phyloP scores from a whole-genome alignment of 2,888 invertebrate species.

The Tanypteryx hageni region DNA sequence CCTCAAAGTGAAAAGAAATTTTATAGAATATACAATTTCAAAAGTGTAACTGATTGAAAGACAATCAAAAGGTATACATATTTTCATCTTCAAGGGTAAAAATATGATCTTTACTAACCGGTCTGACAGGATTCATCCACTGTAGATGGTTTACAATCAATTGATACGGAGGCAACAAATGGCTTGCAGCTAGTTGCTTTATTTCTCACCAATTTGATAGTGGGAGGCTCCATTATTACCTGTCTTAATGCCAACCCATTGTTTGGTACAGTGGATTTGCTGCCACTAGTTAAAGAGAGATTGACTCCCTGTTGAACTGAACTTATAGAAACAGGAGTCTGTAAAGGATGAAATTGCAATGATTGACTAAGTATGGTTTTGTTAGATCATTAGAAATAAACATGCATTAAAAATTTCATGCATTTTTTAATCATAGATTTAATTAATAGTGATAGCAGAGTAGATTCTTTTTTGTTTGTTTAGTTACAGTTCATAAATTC shows the following conservation, averaged over 20 bases:
- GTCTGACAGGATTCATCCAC: constrained; percentile 84
- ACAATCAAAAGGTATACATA: no score
- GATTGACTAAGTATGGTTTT: background rate
- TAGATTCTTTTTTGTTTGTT: background rate
- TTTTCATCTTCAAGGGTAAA: background rate
- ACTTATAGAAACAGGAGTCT: background rate
- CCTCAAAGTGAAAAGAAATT: no score
- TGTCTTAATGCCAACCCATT: constrained; percentile 75
- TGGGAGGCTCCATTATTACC: constrained; percentile 87
- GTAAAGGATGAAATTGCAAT: background rate
- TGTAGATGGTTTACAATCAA: constrained; percentile 84
- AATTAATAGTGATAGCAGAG: background rate
- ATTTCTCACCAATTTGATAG: constrained; percentile 85
- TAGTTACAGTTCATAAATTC: background rate
- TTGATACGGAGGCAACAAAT: constrained; percentile 84
- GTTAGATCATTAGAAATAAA: background rate
- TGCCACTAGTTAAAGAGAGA: background rate
- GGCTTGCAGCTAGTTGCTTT: constrained; percentile 88
- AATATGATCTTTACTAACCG: background rate
- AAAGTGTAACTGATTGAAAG: no score
- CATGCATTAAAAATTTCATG: background rate
- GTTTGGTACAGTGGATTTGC: no score
- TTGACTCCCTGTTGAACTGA: background rate
- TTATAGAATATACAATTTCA: no score
- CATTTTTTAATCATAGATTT: background rate